A percentile compares a stretch with the other conserved stretches of the same genome.
These are phyloP conservation scores for Biston betularia DNA, from an alignment of 2,888 invertebrate genomes.

Conservation along the genomic window DNA sequence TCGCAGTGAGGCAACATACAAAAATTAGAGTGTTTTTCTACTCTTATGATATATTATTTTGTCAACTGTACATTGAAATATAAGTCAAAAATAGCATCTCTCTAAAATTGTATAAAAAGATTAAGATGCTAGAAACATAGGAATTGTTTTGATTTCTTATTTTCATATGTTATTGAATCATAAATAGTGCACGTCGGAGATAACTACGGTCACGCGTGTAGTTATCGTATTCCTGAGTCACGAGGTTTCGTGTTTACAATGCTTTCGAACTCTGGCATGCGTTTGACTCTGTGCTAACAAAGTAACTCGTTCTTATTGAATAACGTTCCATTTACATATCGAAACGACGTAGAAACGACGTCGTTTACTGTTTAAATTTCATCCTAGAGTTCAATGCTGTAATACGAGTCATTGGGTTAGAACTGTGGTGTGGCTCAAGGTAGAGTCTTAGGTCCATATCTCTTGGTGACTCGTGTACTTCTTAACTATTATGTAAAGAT, in stretches of 20 bases:
- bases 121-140: no score
- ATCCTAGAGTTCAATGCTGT: neutral
- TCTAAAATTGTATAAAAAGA: no score
- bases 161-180: neutral
- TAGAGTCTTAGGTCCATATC: neutral
- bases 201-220: slow-evolving; percentile 10
- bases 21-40: neutral
- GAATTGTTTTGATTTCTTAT: neutral
- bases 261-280: slow-evolving; percentile 13
- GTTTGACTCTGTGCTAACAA: slow-evolving; percentile 11
- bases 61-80: neutral
- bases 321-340: slow-evolving; percentile 1
- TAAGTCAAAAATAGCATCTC: no score
- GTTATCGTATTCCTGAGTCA: slow-evolving; percentile 20
- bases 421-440: slow-evolving; percentile 12
- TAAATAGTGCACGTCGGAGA: neutral
- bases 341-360: neutral
- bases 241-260: slow-evolving; percentile 23
- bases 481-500: no score
- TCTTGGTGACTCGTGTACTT: neutral
- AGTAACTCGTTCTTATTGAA: neutral
- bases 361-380: neutral
- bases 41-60: no score
- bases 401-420: neutral
- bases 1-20: neutral